A percentile compares a stretch with the other conserved stretches of the same genome.
These are phyloP conservation scores for Drosophila lini DNA, from an alignment of 1,140 invertebrate species.

Conservation along the genomic window DNA sequence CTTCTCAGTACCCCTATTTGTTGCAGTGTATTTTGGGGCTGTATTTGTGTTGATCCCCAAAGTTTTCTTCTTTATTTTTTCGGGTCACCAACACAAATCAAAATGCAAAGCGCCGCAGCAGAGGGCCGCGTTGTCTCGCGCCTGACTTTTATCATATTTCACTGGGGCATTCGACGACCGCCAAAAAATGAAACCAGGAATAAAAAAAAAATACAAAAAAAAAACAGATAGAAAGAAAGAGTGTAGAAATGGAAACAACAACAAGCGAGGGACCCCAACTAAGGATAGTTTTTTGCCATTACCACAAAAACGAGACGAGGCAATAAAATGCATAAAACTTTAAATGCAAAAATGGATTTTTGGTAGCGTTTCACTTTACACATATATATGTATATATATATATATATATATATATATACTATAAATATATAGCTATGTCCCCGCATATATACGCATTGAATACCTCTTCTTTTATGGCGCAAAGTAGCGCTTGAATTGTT, in stretches of 20 bases:
- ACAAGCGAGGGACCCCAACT: conserved; percentile 24
- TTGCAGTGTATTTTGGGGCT: conserved; percentile 1
- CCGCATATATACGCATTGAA: conserved; percentile 30
- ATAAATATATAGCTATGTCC: neutral
- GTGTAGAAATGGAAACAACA: conserved; percentile 44
- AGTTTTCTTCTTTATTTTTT: conserved; percentile 36
- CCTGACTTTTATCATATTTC: conserved; percentile 77
- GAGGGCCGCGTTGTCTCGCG: conserved; percentile 26
- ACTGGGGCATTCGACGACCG: conserved; percentile 66
- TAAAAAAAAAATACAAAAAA: neutral
- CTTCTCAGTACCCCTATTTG: too few relatives aligned
- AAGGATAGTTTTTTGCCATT: conserved; percentile 47
- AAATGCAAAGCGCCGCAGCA: conserved; percentile 64
- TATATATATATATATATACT: neutral
- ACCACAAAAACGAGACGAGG: conserved; percentile 23
- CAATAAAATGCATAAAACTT: conserved; percentile 72
- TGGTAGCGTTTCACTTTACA: conserved; percentile 21
- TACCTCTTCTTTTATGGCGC: conserved; percentile 42
- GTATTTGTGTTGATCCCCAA: conserved; percentile 12
- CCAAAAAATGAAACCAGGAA: conserved; percentile 26
- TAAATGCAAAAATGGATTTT: conserved; percentile 68
- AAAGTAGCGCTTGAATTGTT: conserved; percentile 63
- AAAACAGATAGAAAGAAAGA: conserved; percentile 2
- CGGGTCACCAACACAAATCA: conserved; percentile 79
- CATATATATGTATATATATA: too few relatives aligned